A percentile compares a stretch with the other conserved stretches of the same genome.
Evolutionary conservation across 2,888 invertebrate species (phyloP).

Genomic region (Drosophila bunnanda): DNA sequence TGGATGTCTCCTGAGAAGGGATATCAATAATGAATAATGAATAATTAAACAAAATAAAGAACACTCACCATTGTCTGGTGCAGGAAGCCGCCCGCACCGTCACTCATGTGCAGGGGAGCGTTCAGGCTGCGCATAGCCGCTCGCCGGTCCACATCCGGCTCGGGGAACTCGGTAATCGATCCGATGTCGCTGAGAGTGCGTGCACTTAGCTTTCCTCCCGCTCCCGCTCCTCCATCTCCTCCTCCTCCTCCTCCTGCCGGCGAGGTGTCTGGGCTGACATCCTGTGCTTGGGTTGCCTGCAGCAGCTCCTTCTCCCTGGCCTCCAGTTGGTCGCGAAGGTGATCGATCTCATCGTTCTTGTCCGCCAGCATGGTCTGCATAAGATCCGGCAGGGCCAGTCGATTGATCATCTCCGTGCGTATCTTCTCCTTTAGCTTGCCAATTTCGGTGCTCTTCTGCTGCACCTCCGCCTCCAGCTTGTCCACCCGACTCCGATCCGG

Average conservation of each 20-base stretch:
- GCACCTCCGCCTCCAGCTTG: constrained; percentile 86
- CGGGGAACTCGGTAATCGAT: constrained; percentile 90
- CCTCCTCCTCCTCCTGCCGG: constrained; percentile 35
- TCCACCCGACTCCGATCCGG: constrained; percentile 85
- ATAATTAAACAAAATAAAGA: neutral
- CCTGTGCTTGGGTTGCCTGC: constrained; percentile 85
- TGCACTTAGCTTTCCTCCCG: constrained; percentile 86
- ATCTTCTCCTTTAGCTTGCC: constrained; percentile 85
- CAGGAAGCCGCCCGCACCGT: constrained; percentile 70
- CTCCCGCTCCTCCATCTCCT: constrained; percentile 16
- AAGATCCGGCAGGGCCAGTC: constrained; percentile 86
- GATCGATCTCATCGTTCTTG: constrained; percentile 89
- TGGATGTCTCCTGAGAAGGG: constrained; percentile 78
- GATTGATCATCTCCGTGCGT: constrained; percentile 85
- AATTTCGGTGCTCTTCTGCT: constrained; percentile 84
- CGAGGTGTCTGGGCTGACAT: constrained; percentile 83
- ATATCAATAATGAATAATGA: neutral
- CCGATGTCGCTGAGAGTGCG: constrained; percentile 90
- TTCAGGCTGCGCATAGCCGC: constrained; percentile 80
- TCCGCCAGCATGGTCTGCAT: constrained; percentile 88
- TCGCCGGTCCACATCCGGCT: constrained; percentile 87
- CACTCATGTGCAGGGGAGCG: constrained; percentile 75
- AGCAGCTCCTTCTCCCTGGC: constrained; percentile 85
- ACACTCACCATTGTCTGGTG: constrained; percentile 81
- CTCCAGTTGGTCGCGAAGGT: constrained; percentile 86